Conservation (phyloP, 2,888 invertebrate species). For the Amphipyra tragopoginis region DNA sequence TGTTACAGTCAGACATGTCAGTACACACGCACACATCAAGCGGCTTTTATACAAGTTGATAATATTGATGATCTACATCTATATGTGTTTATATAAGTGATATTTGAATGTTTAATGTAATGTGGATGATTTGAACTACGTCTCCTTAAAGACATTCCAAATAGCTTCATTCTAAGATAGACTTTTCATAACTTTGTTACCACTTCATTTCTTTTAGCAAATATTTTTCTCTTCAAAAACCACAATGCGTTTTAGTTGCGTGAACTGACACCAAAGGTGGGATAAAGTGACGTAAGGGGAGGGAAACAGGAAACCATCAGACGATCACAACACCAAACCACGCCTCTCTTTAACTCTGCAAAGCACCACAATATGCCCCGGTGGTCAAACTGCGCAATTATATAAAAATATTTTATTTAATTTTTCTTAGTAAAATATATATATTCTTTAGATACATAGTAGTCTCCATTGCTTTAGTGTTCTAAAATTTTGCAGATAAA, state of each 20-base stretch:
- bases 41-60: conserved; percentile 55
- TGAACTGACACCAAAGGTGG: conserved; percentile 52
- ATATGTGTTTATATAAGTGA: conserved; percentile 35
- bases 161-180: conserved; percentile 28
- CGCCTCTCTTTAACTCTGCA: conserved; percentile 70
- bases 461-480: conserved; percentile 23
- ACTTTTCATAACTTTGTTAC: conserved; percentile 7
- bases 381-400: conserved; percentile 78
- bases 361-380: conserved; percentile 86
- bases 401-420: conserved; percentile 64
- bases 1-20: conserved; percentile 63
- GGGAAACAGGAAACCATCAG: conserved; percentile 39
- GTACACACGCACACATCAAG: conserved; percentile 56
- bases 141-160: conserved; percentile 26
- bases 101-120: conserved; percentile 30
- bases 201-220: conserved; percentile 9
- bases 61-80: conserved; percentile 50
- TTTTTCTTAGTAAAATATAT: conserved; percentile 59
- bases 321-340: conserved; percentile 77
- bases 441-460: conserved; percentile 44
- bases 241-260: conserved; percentile 33
- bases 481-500: conserved; percentile 24
- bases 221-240: conserved; percentile 17
- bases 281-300: conserved; percentile 34
- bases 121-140: conserved; percentile 23